Conservation (phyloP, 2,113 vertebrate species). For the Okapia johnstoni region DNA sequence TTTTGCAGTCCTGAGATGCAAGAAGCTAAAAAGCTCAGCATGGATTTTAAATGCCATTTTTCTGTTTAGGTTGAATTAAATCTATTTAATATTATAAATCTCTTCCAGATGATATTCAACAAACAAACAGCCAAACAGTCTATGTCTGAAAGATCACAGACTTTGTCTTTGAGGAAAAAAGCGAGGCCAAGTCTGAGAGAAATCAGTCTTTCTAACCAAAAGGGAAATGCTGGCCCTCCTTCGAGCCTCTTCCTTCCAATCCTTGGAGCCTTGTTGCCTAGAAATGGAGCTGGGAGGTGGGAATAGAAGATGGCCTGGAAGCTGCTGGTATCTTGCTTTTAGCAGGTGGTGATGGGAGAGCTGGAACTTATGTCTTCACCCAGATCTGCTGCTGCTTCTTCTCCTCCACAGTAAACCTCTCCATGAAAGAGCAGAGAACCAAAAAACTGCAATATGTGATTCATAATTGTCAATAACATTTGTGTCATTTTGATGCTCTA, state of each 20-base stretch:
- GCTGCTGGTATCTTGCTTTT: background rate
- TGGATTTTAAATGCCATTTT: constrained; percentile 17
- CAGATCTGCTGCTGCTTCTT: background rate
- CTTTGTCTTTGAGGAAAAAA: background rate
- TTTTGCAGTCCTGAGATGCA: background rate
- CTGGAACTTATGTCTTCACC: background rate
- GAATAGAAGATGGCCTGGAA: background rate
- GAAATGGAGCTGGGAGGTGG: background rate
- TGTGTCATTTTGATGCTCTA: constrained; percentile 52
- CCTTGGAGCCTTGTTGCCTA: background rate
- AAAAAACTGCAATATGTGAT: constrained; percentile 15
- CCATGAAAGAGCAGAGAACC: background rate
- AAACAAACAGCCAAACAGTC: background rate
- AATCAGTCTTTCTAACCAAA: background rate
- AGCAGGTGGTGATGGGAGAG: background rate
- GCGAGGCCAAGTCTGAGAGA: background rate
- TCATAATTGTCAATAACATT: constrained; percentile 63
- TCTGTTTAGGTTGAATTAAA: constrained; percentile 15
- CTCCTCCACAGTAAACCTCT: background rate
- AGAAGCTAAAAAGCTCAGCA: background rate
- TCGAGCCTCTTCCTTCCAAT: background rate
- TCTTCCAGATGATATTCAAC: constrained; percentile 31
- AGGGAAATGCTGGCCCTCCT: background rate
- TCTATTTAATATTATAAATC: constrained; percentile 36
- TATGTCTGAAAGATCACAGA: constrained; percentile 13